phyloP scores from a whole-genome alignment of 2,113 vertebrate species.

The Paradisaea rubra region DNA sequence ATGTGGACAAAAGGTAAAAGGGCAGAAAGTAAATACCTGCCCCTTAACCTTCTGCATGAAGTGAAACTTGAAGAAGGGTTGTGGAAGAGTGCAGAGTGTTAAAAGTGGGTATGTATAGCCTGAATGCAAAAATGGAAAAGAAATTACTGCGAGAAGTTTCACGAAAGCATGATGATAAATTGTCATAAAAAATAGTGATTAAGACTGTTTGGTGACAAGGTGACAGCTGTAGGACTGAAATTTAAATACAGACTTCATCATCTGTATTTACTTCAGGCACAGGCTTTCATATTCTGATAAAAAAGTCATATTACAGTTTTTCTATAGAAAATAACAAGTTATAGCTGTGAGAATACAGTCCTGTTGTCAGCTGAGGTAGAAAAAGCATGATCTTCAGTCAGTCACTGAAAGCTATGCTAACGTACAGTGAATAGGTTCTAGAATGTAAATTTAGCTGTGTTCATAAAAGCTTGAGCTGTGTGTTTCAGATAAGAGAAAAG shows the following conservation, averaged over 20 bases:
- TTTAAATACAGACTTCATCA: background rate
- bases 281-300: background rate
- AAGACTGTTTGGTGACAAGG: background rate
- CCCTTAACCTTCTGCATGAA: background rate
- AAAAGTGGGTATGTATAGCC: background rate
- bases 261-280: background rate
- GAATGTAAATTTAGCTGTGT: background rate
- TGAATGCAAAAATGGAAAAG: fast-evolving
- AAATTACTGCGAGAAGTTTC: background rate
- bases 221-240: background rate
- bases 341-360: background rate
- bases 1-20: background rate
- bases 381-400: background rate
- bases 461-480: background rate
- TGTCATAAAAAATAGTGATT: background rate
- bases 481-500: background rate
- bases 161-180: background rate
- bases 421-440: background rate
- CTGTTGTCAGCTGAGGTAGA: background rate
- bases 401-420: background rate
- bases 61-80: background rate
- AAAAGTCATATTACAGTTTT: background rate
- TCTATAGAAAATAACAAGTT: background rate
- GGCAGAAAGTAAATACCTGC: background rate
- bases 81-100: background rate